These are phyloP conservation scores for Poecilia latipinna DNA, from an alignment of 2,113 vertebrate species.

Conservation along the genomic window DNA sequence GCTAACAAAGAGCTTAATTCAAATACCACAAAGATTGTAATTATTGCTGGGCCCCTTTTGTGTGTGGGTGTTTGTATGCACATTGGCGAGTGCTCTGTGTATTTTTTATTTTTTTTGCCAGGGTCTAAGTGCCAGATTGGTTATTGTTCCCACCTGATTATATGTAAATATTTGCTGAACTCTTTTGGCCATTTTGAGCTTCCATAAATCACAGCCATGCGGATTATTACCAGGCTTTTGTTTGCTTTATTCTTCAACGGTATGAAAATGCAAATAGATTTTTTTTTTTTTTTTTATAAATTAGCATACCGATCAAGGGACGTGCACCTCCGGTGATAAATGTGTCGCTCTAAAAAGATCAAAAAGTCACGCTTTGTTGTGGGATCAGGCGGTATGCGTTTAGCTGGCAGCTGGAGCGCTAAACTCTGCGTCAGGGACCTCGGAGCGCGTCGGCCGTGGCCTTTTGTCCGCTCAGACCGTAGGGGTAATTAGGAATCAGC, in stretches of 20 bases:
- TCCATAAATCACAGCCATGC: slow-evolving; percentile 54
- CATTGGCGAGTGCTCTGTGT: slow-evolving; percentile 6
- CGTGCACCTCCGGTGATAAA: slow-evolving; percentile 47
- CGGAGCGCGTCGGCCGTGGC: slow-evolving; percentile 44
- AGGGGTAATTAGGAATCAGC: slow-evolving; percentile 76
- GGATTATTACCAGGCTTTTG: slow-evolving; percentile 55
- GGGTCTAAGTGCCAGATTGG: slow-evolving; percentile 37
- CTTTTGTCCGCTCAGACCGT: slow-evolving; percentile 62
- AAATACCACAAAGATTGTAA: slow-evolving; percentile 58
- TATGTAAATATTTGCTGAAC: slow-evolving; percentile 70
- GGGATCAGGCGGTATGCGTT: slow-evolving; percentile 19
- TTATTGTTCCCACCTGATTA: slow-evolving; percentile 66
- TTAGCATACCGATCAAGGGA: slow-evolving; percentile 39
- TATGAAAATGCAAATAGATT: slow-evolving; percentile 54
- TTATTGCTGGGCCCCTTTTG: slow-evolving; percentile 46
- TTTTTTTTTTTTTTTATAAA: not conserved
- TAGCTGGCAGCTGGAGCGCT: slow-evolving; percentile 20
- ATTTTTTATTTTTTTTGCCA: slow-evolving; percentile 18
- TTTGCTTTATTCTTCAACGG: slow-evolving; percentile 56
- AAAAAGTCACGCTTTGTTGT: slow-evolving; percentile 33
- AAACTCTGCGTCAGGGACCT: slow-evolving; percentile 37
- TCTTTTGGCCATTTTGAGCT: slow-evolving; percentile 56
- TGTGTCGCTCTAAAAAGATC: slow-evolving; percentile 32
- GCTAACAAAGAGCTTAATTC: slow-evolving; percentile 66
- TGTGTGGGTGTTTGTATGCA: slow-evolving; percentile 43